Evolutionary conservation across 2,888 invertebrate genomes (phyloP), one percentile per base, ranked within the genome.

Genomic region (Hydrotaea cyrtoneurina): DNA sequence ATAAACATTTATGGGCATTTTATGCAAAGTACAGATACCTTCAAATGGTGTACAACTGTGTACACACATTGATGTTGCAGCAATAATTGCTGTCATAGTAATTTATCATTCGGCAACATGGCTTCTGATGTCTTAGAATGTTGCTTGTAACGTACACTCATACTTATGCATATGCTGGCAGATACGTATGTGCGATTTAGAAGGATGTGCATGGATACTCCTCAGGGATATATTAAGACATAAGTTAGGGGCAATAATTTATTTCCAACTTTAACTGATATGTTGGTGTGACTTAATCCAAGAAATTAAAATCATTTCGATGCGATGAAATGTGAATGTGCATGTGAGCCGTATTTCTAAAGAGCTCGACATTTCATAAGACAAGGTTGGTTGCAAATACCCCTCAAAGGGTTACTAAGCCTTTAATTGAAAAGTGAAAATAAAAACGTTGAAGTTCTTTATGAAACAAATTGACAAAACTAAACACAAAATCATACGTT

Each of bases 1-100:
- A 59, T 59, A 23, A 59, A 59, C 59, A 59, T 59, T 59, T 59
- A 59, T 59, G 59, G 59, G 8, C 59, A 59, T 59, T 59, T 59
- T 59, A 59, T 59, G 59, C 21, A 23, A 59, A 59, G 23, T 15
- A 31, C 7, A 7, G 31, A 59, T 23, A 59, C 59, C 59, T 59
- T 57, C 1, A 59, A 21, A 19, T 57, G 46, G n/a, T 57, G 57
- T 57, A 21, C n/a, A 31, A 31, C 31, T 31, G 31, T 4, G 31
- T 31, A 31, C 31, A 31, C 31, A 31, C 31, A 31, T 31, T 31
- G 59, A 10, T 59, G 23, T 59, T 59, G 59, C 26, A 11, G 59
- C 26, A 59, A 59, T 59, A 59, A 59, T 59, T 59, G 59, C 23
- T 26, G 59, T 13, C 59, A 59, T 59, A 59, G 59, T 59, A 59